Evolutionary conservation across 2,888 invertebrate genomes (phyloP).

Genomic region (Creontiades dilutus): DNA sequence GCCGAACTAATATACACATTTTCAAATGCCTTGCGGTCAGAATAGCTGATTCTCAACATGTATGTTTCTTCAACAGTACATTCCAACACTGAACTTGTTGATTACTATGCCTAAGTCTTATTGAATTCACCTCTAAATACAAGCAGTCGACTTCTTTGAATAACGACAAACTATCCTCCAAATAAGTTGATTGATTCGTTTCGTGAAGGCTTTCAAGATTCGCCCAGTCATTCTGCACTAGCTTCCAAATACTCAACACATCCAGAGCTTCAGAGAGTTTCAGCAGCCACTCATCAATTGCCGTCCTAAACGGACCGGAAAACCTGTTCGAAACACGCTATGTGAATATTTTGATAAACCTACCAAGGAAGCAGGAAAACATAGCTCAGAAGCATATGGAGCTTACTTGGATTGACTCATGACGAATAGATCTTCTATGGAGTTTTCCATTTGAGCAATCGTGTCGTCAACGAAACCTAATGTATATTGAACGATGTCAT

Average conservation of each 20-base stretch:
- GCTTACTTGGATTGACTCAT: constrained; percentile 92
- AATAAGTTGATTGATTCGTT: constrained; percentile 89
- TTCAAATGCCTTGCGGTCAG: too few species aligned
- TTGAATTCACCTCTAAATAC: constrained; percentile 84
- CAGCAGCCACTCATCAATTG: constrained; percentile 93
- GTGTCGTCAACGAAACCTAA: constrained; percentile 92
- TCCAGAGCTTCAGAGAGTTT: constrained; percentile 89
- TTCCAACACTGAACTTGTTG: too few species aligned
- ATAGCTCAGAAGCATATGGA: too few species aligned
- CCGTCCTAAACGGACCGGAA: constrained; percentile 90
- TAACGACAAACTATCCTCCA: constrained; percentile 93
- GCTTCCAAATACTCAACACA: constrained; percentile 92
- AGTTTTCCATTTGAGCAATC: constrained; percentile 89
- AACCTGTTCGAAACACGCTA: constrained; percentile 81
- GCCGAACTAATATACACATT: too few species aligned
- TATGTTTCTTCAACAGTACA: too few species aligned
- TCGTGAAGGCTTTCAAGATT: constrained; percentile 95
- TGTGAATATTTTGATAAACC: too few species aligned
- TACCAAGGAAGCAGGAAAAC: too few species aligned
- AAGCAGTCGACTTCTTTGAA: constrained; percentile 92
- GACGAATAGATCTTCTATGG: constrained; percentile 92
- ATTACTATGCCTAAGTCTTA: background rate
- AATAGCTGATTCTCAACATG: too few species aligned
- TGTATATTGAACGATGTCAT: constrained; percentile 85
- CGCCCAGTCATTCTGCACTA: constrained; percentile 93